A percentile compares a stretch with the other conserved stretches of the same genome.
phyloP scores from a whole-genome alignment of 2,113 vertebrate species.

The Sebastes fasciatus region DNA sequence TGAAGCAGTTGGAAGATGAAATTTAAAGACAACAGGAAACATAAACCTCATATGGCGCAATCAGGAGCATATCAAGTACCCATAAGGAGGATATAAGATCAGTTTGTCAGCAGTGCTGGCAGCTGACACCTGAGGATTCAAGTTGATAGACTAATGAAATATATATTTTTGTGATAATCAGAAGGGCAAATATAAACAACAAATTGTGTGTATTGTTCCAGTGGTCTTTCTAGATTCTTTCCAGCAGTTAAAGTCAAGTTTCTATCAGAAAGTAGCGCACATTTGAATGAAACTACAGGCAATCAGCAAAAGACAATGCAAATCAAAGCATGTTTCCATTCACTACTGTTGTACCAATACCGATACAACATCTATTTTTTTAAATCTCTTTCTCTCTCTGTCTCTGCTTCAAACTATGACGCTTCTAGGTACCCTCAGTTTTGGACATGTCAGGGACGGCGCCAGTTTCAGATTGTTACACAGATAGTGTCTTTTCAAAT shows the following conservation, averaged over 20 bases:
- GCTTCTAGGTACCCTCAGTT: too few species aligned
- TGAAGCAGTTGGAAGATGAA: not conserved
- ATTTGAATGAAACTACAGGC: too few species aligned
- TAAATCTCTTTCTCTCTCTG: too few species aligned
- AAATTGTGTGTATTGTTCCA: not conserved
- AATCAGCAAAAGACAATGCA: not conserved
- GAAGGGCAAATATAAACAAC: not conserved
- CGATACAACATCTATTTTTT: too few species aligned
- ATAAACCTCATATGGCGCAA: not conserved
- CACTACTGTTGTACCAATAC: too few species aligned
- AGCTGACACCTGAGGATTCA: not conserved
- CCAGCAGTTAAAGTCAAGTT: not conserved
- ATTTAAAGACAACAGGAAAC: not conserved
- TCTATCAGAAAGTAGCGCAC: not conserved
- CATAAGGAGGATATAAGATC: not conserved
- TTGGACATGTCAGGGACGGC: too few species aligned
- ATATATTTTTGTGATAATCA: not conserved
- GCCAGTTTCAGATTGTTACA: too few species aligned
- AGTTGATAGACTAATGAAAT: not conserved
- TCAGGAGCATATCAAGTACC: not conserved
- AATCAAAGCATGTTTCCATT: not conserved
- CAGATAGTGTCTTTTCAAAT: not conserved
- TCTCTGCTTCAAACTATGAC: too few species aligned
- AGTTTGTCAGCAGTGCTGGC: not conserved
- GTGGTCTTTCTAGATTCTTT: not conserved